These are phyloP conservation scores for Parambassis ranga DNA, from an alignment of 2,797 vertebrate genomes.

Conservation along the genomic window DNA sequence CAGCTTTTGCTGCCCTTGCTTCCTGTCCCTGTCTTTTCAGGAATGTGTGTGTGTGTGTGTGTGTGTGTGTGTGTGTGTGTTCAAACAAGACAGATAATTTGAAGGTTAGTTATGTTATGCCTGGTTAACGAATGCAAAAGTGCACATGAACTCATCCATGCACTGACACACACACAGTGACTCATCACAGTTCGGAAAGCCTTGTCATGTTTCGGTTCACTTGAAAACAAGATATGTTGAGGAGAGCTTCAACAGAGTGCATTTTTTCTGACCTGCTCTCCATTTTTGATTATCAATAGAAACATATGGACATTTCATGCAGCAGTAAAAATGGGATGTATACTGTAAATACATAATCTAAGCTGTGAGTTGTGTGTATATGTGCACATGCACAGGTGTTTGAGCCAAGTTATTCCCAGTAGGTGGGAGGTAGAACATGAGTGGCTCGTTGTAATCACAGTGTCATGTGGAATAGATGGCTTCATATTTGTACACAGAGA, in stretches of 20 bases:
- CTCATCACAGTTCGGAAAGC: constrained; percentile 42
- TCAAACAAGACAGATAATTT: constrained; percentile 1
- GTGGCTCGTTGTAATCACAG: constrained; percentile 56
- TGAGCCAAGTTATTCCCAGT: constrained; percentile 58
- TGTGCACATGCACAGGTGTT: background rate
- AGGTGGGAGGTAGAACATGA: constrained; percentile 53
- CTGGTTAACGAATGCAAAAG: constrained; percentile 34
- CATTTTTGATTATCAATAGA: too few relatives aligned
- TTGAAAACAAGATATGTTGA: constrained; percentile 13
- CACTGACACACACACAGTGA: constrained; percentile 17
- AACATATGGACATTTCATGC: background rate
- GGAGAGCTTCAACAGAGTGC: background rate
- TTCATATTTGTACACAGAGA: constrained; percentile 18
- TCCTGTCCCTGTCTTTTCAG: background rate
- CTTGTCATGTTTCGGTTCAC: constrained; percentile 15
- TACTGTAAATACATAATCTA: background rate
- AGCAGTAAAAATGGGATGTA: background rate
- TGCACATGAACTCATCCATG: background rate
- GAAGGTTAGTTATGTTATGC: constrained; percentile 38
- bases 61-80: constrained; percentile 7
- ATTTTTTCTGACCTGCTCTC: background rate
- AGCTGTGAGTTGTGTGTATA: background rate
- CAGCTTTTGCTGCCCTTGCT: constrained; percentile 36
- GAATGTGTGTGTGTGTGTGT: constrained; percentile 1
- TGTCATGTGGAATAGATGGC: constrained; percentile 47